A percentile compares a stretch with the other conserved stretches of the same genome.
These are phyloP conservation scores for Rhingia rostrata DNA, from an alignment of 2,888 invertebrate species.

Conservation along the genomic window DNA sequence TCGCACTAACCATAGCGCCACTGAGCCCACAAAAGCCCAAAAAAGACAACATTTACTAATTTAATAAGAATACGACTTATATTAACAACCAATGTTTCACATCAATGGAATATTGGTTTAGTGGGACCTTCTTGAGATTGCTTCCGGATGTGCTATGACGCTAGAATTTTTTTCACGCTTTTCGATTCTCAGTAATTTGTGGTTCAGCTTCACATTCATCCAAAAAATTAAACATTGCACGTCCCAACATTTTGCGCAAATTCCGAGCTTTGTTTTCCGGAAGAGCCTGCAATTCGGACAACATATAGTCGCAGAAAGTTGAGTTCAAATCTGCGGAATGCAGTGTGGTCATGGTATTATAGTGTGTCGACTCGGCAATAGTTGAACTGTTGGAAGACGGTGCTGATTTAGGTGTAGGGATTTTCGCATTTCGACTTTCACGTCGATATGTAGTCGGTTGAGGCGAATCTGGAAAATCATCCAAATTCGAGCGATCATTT, in stretches of 20 bases:
- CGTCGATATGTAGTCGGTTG: not conserved
- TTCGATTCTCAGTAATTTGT: too few species aligned
- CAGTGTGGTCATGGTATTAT: not conserved
- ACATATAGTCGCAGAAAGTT: conserved; percentile 7
- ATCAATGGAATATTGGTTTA: too few species aligned
- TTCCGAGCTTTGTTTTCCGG: not conserved
- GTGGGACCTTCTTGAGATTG: too few species aligned
- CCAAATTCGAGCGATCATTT: not conserved
- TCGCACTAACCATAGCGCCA: too few species aligned
- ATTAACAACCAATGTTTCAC: too few species aligned
- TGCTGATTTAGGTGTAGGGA: conserved; percentile 6
- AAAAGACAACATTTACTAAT: too few species aligned
- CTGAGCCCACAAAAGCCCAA: too few species aligned
- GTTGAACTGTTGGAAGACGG: not conserved
- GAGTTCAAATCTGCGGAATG: not conserved
- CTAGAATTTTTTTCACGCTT: too few species aligned
- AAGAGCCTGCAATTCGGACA: conserved; percentile 15
- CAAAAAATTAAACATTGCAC: conserved; percentile 12
- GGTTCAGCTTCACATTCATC: not conserved
- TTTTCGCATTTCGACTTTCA: not conserved
- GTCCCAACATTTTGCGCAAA: not conserved
- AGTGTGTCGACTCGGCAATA: not conserved
- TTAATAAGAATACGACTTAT: too few species aligned
- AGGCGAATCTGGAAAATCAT: not conserved
- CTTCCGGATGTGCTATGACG: too few species aligned